A percentile compares a stretch with the other conserved stretches of the same genome.
Evolutionary conservation across 2,888 invertebrate genomes (phyloP).

Genomic region (Epistrophe grossulariae): DNA sequence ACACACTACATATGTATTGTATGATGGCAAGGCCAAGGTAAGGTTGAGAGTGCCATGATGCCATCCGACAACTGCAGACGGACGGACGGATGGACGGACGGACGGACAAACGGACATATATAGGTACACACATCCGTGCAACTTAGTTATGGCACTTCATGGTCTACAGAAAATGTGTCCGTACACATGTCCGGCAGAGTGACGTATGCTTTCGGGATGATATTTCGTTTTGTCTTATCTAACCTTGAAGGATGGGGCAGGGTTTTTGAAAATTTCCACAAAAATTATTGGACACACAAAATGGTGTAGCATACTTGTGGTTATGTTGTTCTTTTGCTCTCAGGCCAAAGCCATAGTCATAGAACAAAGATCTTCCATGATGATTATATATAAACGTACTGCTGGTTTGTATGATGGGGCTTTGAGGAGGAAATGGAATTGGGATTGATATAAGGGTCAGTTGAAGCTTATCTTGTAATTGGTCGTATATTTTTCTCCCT

Average conservation of each 20-base stretch:
- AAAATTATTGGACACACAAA: constrained; percentile 68
- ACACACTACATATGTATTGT: neutral
- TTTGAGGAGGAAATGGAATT: constrained; percentile 58
- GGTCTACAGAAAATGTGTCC: constrained; percentile 41
- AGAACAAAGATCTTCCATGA: constrained; percentile 44
- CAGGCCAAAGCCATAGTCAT: neutral
- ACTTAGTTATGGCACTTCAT: constrained; percentile 74
- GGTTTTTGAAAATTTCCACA: constrained; percentile 63
- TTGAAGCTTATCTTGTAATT: constrained; percentile 71
- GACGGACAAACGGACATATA: constrained; percentile 29
- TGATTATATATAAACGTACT: constrained; percentile 36
- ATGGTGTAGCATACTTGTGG: constrained; percentile 55
- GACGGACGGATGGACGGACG: neutral
- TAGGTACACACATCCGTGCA: constrained; percentile 2
- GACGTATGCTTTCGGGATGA: constrained; percentile 75
- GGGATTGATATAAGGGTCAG: constrained; percentile 73
- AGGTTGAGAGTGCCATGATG: constrained; percentile 44
- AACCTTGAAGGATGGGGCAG: constrained; percentile 72
- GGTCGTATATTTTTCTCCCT: constrained; percentile 64
- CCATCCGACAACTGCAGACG: neutral
- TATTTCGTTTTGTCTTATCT: constrained; percentile 71
- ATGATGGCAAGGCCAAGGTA: constrained; percentile 60
- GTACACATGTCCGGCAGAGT: constrained; percentile 64
- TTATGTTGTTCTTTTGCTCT: constrained; percentile 3
- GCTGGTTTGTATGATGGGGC: neutral